Base-by-base conservation (phyloP, 2,888 invertebrate species). In the Polyommatus icarus region DNA sequence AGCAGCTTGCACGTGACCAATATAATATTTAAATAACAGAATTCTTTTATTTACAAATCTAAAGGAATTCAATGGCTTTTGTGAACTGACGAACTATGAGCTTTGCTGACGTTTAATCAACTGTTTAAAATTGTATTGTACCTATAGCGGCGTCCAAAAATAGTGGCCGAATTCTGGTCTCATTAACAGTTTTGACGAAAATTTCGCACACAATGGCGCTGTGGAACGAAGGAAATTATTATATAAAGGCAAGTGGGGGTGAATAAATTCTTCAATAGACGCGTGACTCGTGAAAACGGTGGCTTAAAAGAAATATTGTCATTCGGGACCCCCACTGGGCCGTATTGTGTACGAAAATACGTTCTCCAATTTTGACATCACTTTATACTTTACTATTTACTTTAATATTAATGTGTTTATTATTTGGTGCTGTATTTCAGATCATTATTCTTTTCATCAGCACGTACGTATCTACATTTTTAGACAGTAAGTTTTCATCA, bases 251-350 rank as follows among this genome's bases (percentile, higher is more conserved):
- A 71, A 77, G 77, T 71, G 71, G 77, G 71, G 71, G 77, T 36
- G 71, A 32, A 46, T 71, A 67, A 46, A 71, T 54, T 71, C 40
- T 72, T 72, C 71, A 77, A 71, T 77, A 54, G 71, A 77, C 71
- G 71, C 71, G 77, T 71, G 54, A 71, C 20, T 54, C 32, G 77
- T 20, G 71, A 77, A 77, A 77, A 77, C 50, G 71, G 71, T 32
- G 32, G 71, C 77, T 77, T 72, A 57, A 77, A 71, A 32, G 71
- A 76, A 77, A 77, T 77, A 71, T 71, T 71, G 32, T 72, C 71
- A 71, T 77, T 77, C 50, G 4, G 40, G 54, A 77, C 32, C 54
- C 71, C 71, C 71, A 10, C 36, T n/a, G 36, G 40, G 72, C n/a
- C 72, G 72, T 10, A 72, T 72, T 72, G 72, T 72, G 72, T 40